Percentiles rank a stretch among this genome's conserved stretches.
These are phyloP conservation scores for Bombyx mandarina DNA, from an alignment of 1,140 invertebrate genomes.

Conservation along the genomic window DNA sequence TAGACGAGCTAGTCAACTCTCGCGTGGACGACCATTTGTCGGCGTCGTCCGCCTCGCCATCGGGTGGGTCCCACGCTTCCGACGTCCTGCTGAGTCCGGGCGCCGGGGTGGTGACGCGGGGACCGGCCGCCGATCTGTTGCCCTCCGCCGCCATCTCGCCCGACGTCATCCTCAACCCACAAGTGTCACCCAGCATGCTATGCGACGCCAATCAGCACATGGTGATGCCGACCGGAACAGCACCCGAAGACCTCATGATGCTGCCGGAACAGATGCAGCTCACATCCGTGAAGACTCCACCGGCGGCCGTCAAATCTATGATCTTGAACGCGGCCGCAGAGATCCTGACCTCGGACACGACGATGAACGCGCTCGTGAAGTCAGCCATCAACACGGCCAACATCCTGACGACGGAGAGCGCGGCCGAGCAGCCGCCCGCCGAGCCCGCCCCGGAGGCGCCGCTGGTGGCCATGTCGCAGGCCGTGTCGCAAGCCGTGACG, in stretches of 20 bases:
- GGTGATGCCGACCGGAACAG: constrained; percentile 33
- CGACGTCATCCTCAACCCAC: constrained; percentile 75
- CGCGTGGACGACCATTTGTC: constrained; percentile 73
- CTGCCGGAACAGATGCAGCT: constrained; percentile 47
- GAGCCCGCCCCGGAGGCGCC: constrained; percentile 71
- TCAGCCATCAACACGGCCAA: constrained; percentile 67
- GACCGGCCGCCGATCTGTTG: constrained; percentile 35
- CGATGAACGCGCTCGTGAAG: constrained; percentile 66
- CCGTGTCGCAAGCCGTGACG: constrained; percentile 69
- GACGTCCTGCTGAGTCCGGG: constrained; percentile 66
- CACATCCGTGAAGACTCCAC: constrained; percentile 71
- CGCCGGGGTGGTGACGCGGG: constrained; percentile 37
- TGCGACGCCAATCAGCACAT: constrained; percentile 53
- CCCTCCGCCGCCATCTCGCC: constrained; percentile 67
- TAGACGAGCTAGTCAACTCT: constrained; percentile 77
- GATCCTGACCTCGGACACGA: constrained; percentile 71
- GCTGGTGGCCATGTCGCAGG: constrained; percentile 64
- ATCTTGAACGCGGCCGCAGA: constrained; percentile 76
- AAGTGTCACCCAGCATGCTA: constrained; percentile 73
- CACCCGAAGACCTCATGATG: constrained; percentile 58
- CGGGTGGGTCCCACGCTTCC: constrained; percentile 67
- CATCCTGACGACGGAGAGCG: constrained; percentile 57
- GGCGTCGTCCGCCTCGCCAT: constrained; percentile 47
- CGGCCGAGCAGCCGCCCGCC: constrained; percentile 64
- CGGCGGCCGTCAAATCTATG: constrained; percentile 78